Conservation (phyloP, 2,797 vertebrate species). For the Ptychadena robeensis region DNA sequence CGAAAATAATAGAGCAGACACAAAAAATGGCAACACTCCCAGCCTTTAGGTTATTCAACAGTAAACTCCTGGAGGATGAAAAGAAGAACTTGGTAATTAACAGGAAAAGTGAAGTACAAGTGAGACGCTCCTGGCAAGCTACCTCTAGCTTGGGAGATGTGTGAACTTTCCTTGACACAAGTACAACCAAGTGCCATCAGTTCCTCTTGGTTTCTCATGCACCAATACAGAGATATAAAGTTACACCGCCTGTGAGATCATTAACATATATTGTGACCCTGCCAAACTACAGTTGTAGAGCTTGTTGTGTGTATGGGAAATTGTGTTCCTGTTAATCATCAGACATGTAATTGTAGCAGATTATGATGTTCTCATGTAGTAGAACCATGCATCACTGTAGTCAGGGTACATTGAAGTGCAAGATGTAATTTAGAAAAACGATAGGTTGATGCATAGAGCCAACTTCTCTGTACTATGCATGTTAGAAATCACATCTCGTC, state of each 20-base stretch:
- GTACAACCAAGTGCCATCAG: conserved; percentile 57
- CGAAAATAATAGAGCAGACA: conserved; percentile 39
- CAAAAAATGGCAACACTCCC: conserved; percentile 53
- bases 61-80: conserved; percentile 50
- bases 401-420: neutral
- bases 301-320: conserved; percentile 52
- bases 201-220: conserved; percentile 62
- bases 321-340: conserved; percentile 47
- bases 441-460: neutral
- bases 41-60: conserved; percentile 53
- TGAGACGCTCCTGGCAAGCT: conserved; percentile 56
- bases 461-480: neutral
- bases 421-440: neutral
- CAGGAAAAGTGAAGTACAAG: conserved; percentile 41
- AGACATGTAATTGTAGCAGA: conserved; percentile 44
- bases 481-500: neutral
- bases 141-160: conserved; percentile 60
- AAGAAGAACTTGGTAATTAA: conserved; percentile 58
- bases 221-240: conserved; percentile 56
- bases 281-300: conserved; percentile 56
- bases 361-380: conserved; percentile 42
- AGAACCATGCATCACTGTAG: neutral
- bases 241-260: conserved; percentile 56
- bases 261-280: conserved; percentile 56
- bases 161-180: conserved; percentile 62